These are phyloP conservation scores for Parthenolecanium corni DNA, from an alignment of 2,888 invertebrate species.

Conservation along the genomic window DNA sequence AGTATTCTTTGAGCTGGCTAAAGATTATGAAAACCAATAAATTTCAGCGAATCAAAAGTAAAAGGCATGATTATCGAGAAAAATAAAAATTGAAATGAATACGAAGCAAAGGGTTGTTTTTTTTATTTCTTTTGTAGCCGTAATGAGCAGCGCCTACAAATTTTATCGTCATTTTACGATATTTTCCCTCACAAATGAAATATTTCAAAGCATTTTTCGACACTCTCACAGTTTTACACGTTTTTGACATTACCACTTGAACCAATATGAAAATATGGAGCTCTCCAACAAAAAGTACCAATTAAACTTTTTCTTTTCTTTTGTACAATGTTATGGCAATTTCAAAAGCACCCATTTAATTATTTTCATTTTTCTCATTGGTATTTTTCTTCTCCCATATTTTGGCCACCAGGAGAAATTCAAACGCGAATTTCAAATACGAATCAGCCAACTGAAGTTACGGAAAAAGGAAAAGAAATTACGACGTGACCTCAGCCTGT, in stretches of 20 bases:
- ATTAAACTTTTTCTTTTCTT: not conserved
- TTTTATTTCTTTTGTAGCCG: no score
- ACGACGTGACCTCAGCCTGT: constrained; percentile 34
- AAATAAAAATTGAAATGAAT: no score
- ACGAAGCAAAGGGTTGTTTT: no score
- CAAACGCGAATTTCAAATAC: constrained; percentile 61
- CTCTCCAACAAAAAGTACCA: not conserved
- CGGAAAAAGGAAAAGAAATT: constrained; percentile 33
- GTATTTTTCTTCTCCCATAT: not conserved
- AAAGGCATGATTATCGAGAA: no score
- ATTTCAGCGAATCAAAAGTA: no score
- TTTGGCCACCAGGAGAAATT: constrained; percentile 54
- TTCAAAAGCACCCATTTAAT: no score
- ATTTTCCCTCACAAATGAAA: no score
- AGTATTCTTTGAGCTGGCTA: no score
- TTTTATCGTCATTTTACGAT: no score
- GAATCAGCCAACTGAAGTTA: constrained; percentile 41
- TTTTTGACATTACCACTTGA: not conserved
- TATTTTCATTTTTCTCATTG: not conserved
- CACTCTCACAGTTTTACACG: not conserved
- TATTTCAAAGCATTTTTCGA: not conserved
- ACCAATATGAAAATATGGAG: no score
- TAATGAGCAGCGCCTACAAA: no score
- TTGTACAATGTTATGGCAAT: not conserved
- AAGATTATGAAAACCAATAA: no score